Percentiles rank a stretch among this genome's conserved stretches.
Conservation (phyloP, 2,113 vertebrate species). For the Miniopterus natalensis region DNA sequence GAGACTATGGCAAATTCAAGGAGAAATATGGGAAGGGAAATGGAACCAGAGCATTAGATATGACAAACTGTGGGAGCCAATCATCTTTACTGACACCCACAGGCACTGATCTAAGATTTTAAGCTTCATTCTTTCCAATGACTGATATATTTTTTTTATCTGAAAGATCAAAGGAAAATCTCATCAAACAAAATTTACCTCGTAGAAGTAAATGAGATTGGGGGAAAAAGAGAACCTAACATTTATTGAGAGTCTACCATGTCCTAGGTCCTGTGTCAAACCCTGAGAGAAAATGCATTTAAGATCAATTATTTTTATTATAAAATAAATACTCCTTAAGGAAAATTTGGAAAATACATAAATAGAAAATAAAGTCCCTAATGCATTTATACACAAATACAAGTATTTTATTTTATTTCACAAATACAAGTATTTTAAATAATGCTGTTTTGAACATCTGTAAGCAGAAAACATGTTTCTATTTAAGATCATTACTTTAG, state of each 20-base stretch:
- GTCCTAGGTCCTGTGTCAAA: not conserved
- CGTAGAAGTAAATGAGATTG: not conserved
- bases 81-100: not conserved
- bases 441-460: slow-evolving; percentile 32
- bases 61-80: not conserved
- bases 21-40: not conserved
- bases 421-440: not conserved
- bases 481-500: not conserved
- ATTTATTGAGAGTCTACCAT: not conserved
- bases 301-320: not conserved
- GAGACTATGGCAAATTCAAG: not conserved
- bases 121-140: not conserved
- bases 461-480: not conserved
- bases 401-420: not conserved
- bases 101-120: not conserved
- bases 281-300: not conserved
- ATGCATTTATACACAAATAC: not conserved
- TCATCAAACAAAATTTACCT: not conserved
- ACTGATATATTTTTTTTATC: not conserved
- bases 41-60: not conserved
- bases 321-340: not conserved
- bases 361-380: not conserved
- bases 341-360: not conserved
- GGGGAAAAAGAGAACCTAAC: not conserved
- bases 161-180: not conserved